Base-by-base conservation (phyloP, 2,797 vertebrate genomes). In the Propithecus deckenii region DNA sequence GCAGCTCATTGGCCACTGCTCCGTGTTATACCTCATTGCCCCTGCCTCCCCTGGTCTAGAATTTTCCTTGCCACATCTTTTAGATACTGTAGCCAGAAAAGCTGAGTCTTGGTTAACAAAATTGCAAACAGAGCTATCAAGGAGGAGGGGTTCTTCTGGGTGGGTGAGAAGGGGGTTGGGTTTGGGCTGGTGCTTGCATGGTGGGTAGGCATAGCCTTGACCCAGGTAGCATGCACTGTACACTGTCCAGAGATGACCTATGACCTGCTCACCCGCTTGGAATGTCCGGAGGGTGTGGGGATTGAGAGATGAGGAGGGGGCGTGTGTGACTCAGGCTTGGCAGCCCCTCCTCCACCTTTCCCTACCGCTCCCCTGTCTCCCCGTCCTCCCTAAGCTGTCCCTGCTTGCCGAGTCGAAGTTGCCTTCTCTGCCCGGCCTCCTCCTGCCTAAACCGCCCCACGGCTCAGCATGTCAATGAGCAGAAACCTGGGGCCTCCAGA, bases 341-440 rank as follows among this genome's bases (percentile, higher is more conserved):
- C 97, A 97, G 80, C 92, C 25, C 59, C 95, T 83, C 91, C 12
- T 80, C 97, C 30, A 92, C 94, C 97, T 84, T 89, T 96, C 90
- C 76, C 96, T 43, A 17, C 92, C 46, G 0, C 23, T 97, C 92
- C 96, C 63, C 69, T 97, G 9, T 95, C 91, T 94, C 94, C 88
- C 93, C 97, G 86, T 93, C 71, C 13, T 97, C 43, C 74, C n/a
- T 86, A 86, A 30, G n/a, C 30, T 23, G 2, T 3, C 18, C 6
- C n/a, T 32, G 28, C 46, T 48, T 55, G 38, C 48, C 17, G 13
- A 3, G 17, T 17, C n/a, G 28, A 23, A 30, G n/a, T 32, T 32
- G 14, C 32, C 48, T 35, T 4, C 10, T 46, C 28, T 57, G 20
- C 13, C 43, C 2, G 35, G 46, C 20, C 10, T 38, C 65, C 81